Conservation (phyloP, 2,797 vertebrate genomes). For the Coregonus suidteri region DNA sequence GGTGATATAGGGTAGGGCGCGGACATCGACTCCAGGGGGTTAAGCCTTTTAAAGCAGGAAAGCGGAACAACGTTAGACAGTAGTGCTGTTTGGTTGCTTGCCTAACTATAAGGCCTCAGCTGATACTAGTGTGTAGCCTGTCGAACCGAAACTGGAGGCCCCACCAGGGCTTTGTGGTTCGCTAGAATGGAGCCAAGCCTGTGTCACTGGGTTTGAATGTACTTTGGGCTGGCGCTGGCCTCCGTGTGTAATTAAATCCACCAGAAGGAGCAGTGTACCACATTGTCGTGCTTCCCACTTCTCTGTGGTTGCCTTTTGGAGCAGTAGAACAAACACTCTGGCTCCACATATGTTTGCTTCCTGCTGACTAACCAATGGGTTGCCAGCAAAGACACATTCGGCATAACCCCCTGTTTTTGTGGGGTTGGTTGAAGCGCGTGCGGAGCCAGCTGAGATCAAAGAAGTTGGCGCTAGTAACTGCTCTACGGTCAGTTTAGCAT, state of each 20-base stretch:
- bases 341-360: slow-evolving; percentile 1
- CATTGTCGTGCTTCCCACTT: not conserved
- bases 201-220: not conserved
- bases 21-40: too few relatives aligned
- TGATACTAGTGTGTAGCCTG: slow-evolving; percentile 3
- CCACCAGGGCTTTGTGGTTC: slow-evolving; percentile 8
- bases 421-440: not conserved
- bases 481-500: not conserved
- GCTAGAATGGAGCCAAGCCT: slow-evolving; percentile 1
- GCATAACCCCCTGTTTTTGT: not conserved
- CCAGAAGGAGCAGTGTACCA: not conserved
- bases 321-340: not conserved
- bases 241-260: slow-evolving; percentile 13
- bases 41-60: not conserved
- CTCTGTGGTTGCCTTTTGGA: not conserved
- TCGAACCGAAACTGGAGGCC: not conserved
- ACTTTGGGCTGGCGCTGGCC: not conserved
- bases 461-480: not conserved
- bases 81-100: not conserved
- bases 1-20: too few relatives aligned
- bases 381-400: slow-evolving; percentile 4
- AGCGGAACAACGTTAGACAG: not conserved
- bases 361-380: slow-evolving; percentile 22
- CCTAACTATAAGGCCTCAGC: not conserved
- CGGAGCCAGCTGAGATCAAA: not conserved